These are phyloP conservation scores for Dendrocincla tyrannina DNA, from an alignment of 2,797 vertebrate genomes.

Conservation along the genomic window DNA sequence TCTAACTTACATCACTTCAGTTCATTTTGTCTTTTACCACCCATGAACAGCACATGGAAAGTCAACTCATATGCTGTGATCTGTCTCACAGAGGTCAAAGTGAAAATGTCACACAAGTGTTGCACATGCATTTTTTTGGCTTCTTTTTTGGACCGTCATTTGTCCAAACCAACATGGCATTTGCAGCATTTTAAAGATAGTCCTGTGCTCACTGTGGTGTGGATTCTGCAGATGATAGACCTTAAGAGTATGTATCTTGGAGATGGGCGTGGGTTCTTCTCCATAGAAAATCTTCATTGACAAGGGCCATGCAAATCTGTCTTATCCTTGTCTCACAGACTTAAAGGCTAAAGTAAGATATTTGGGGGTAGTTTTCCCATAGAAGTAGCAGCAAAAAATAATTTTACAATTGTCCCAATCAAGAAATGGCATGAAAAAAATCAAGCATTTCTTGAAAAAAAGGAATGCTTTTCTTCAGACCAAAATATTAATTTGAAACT, in stretches of 20 bases:
- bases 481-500: constrained; percentile 63
- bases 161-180: background rate
- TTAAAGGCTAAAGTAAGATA: background rate
- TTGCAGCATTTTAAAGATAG: background rate
- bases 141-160: background rate
- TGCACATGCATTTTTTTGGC: background rate
- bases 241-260: background rate
- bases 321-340: background rate
- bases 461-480: background rate
- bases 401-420: background rate
- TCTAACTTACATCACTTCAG: background rate
- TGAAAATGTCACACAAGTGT: background rate
- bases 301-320: background rate
- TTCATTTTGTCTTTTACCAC: background rate
- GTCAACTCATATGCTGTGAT: background rate
- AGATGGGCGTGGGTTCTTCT: background rate
- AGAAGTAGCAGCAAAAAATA: background rate
- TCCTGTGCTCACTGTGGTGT: background rate
- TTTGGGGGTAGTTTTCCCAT: background rate
- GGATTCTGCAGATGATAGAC: background rate
- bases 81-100: background rate
- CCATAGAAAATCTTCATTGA: background rate
- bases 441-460: background rate
- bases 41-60: background rate
- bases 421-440: background rate